Percentiles rank a stretch among this genome's conserved stretches.
Conservation (phyloP, 2,888 invertebrate species). For the Drepana falcataria region DNA sequence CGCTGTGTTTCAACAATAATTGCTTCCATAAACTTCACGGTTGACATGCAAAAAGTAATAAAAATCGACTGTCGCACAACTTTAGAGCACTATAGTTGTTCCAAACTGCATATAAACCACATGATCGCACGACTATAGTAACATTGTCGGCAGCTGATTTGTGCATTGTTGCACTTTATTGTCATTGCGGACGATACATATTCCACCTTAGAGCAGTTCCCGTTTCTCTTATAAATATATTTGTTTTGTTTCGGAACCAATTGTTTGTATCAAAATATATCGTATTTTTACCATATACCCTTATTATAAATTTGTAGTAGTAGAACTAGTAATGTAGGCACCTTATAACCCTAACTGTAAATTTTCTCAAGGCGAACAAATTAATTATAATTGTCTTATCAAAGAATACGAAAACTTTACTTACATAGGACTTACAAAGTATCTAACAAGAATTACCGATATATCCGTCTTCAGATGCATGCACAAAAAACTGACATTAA, state of each 20-base stretch:
- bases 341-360: no score
- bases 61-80: conserved; percentile 42
- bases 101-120: conserved; percentile 29
- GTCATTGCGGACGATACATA: conserved; percentile 10
- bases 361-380: no score
- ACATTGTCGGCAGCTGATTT: conserved; percentile 27
- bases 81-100: conserved; percentile 24
- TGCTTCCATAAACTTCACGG: conserved; percentile 61
- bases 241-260: background rate
- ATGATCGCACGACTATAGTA: conserved; percentile 17
- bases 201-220: conserved; percentile 3
- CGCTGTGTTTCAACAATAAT: conserved; percentile 52
- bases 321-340: no score
- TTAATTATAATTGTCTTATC: no score
- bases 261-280: conserved; percentile 7
- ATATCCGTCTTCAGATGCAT: background rate
- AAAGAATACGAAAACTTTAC: no score
- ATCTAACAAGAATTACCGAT: no score
- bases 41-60: conserved; percentile 61
- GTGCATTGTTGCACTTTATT: conserved; percentile 23
- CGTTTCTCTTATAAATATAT: background rate
- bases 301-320: no score
- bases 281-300: background rate
- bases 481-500: background rate
- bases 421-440: no score